Conservation (phyloP, 2,888 invertebrate genomes). For the Arge pagana region DNA sequence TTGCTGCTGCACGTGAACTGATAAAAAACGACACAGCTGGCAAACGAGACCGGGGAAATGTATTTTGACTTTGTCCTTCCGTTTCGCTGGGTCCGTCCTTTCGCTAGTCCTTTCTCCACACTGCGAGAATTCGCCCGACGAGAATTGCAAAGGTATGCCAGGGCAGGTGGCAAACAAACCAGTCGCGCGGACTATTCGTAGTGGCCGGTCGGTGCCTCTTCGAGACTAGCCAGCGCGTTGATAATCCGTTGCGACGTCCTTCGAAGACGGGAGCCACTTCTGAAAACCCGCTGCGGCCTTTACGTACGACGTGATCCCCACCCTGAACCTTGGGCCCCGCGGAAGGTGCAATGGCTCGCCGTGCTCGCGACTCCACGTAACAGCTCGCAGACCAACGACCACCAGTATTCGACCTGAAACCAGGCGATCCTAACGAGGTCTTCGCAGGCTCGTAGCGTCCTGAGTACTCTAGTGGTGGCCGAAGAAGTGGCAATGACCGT, state of each 20-base stretch:
- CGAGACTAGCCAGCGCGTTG: slow-evolving; percentile 17
- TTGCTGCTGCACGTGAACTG: too few species aligned
- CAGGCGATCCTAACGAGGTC: slow-evolving; percentile 11
- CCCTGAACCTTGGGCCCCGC: slow-evolving; percentile 16
- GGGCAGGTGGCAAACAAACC: background rate
- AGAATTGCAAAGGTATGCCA: slow-evolving; percentile 4
- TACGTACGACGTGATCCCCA: slow-evolving; percentile 17
- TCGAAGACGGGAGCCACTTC: slow-evolving; percentile 21
- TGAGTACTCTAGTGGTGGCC: slow-evolving; percentile 13
- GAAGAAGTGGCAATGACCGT: slow-evolving; percentile 59
- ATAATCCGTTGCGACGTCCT: slow-evolving; percentile 19
- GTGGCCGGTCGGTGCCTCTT: slow-evolving; percentile 7
- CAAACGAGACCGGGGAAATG: too few species aligned
- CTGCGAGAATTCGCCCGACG: too few species aligned
- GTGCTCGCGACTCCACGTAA: too few species aligned
- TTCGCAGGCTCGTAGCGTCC: slow-evolving; percentile 2
- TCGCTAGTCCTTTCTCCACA: too few species aligned
- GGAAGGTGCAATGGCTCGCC: too few species aligned
- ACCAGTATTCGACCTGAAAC: slow-evolving; percentile 8
- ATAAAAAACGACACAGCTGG: too few species aligned
- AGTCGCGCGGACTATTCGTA: slow-evolving; percentile 7
- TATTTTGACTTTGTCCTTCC: too few species aligned
- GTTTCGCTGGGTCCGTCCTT: too few species aligned
- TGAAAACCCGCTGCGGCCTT: slow-evolving; percentile 21
- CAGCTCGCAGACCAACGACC: slow-evolving; percentile 17